These are phyloP conservation scores for Fregetta grallaria DNA, from an alignment of 2,113 vertebrate species.

Conservation along the genomic window DNA sequence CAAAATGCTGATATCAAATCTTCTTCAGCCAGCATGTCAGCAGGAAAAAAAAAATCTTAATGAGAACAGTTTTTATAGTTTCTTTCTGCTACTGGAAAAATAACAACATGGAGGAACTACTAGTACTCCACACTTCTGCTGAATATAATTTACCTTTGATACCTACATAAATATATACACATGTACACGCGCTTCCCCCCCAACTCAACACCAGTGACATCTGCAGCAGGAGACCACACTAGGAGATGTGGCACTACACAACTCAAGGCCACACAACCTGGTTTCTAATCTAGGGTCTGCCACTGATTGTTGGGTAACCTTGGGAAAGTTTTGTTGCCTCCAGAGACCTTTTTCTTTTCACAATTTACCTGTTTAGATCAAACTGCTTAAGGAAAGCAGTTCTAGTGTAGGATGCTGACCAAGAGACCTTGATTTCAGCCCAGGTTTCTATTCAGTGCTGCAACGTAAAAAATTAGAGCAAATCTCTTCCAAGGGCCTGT, in stretches of 20 bases:
- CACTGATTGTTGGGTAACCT: neutral
- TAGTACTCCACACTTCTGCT: neutral
- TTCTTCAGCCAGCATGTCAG: neutral
- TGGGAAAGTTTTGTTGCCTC: neutral
- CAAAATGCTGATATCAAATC: neutral
- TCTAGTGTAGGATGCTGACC: neutral
- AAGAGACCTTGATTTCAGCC: neutral
- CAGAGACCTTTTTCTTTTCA: neutral
- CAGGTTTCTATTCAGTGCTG: neutral
- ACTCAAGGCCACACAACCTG: neutral
- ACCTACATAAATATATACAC: neutral
- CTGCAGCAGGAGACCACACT: neutral
- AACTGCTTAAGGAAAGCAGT: neutral
- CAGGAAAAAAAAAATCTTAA: neutral
- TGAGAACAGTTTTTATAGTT: neutral
- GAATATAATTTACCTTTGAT: neutral
- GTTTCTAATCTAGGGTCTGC: neutral
- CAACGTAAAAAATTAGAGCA: neutral
- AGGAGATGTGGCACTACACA: neutral
- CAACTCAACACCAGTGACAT: neutral
- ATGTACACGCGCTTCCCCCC: accelerated
- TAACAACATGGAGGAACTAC: neutral
- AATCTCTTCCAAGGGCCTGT: neutral
- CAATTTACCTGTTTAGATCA: neutral
- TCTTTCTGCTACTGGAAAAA: neutral